These are phyloP conservation scores for Osmerus mordax DNA, from an alignment of 2,113 vertebrate species.

Conservation along the genomic window DNA sequence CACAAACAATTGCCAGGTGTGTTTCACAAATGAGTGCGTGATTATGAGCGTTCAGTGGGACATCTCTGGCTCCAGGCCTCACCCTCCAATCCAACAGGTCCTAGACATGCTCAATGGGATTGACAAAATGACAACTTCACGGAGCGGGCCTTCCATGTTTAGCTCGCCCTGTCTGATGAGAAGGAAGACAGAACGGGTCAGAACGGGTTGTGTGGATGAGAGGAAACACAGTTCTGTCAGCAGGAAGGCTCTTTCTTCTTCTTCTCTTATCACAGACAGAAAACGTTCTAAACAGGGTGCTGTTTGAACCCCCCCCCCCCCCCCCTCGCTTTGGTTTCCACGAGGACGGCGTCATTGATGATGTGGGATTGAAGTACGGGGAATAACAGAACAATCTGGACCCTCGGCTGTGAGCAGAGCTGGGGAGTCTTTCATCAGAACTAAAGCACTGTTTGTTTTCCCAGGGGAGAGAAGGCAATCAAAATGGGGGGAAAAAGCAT, in stretches of 20 bases:
- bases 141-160: conserved; percentile 24
- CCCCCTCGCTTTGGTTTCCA: conserved; percentile 9
- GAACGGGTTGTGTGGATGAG: conserved; percentile 17
- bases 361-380: conserved; percentile 34
- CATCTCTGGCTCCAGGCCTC: no score
- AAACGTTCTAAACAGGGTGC: conserved; percentile 36
- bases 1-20: no score
- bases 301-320: conserved; percentile 35
- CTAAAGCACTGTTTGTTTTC: conserved; percentile 52
- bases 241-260: conserved; percentile 29
- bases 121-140: conserved; percentile 22
- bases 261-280: conserved; percentile 29
- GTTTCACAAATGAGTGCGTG: no score
- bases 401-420: conserved; percentile 40
- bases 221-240: conserved; percentile 38
- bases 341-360: conserved; percentile 25
- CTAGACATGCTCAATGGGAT: conserved; percentile 2
- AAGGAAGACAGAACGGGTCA: conserved; percentile 31
- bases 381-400: conserved; percentile 30
- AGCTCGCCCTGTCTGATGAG: conserved; percentile 5
- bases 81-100: no score
- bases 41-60: no score
- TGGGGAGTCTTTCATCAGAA: conserved; percentile 46
- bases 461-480: conserved; percentile 36
- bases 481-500: conserved; percentile 27